Evolutionary conservation across 2,113 vertebrate species (phyloP).

Genomic region (Oreocharis arfaki): DNA sequence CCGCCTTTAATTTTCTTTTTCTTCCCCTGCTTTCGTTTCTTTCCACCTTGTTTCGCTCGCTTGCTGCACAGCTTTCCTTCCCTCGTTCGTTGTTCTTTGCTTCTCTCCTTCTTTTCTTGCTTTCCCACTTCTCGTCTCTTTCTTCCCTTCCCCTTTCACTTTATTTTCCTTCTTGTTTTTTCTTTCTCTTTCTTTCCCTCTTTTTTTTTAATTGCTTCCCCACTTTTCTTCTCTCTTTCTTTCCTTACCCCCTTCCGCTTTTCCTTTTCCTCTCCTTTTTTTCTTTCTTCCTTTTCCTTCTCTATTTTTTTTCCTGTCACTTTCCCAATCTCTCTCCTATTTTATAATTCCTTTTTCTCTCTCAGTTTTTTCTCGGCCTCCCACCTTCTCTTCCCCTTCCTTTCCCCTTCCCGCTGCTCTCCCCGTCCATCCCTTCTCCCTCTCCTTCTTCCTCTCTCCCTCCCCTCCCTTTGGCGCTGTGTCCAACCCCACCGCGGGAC

Average conservation of each 20-base stretch:
- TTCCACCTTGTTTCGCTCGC: background rate
- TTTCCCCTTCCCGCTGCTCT: background rate
- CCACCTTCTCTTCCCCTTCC: background rate
- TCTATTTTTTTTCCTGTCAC: background rate
- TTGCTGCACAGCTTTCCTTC: background rate
- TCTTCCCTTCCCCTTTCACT: background rate
- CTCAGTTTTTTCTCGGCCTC: background rate
- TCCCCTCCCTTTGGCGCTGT: background rate
- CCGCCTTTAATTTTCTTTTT: background rate
- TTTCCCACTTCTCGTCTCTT: background rate
- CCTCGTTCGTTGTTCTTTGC: background rate
- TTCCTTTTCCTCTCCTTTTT: background rate
- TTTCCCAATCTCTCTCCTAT: background rate
- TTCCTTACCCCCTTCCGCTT: background rate
- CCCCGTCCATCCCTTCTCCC: background rate
- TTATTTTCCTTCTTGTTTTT: background rate
- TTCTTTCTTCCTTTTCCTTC: accelerated
- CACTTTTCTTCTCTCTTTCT: background rate
- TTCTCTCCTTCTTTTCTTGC: background rate
- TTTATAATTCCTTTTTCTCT: background rate
- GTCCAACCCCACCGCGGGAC: background rate
- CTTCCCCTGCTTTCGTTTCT: background rate
- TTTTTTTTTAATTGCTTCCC: background rate
- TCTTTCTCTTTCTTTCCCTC: background rate
- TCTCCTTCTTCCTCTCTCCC: background rate